Percentiles rank a stretch among this genome's conserved stretches.
These are phyloP conservation scores for Ostrea denselamellosa DNA, from an alignment of 1,140 invertebrate species.

Conservation along the genomic window DNA sequence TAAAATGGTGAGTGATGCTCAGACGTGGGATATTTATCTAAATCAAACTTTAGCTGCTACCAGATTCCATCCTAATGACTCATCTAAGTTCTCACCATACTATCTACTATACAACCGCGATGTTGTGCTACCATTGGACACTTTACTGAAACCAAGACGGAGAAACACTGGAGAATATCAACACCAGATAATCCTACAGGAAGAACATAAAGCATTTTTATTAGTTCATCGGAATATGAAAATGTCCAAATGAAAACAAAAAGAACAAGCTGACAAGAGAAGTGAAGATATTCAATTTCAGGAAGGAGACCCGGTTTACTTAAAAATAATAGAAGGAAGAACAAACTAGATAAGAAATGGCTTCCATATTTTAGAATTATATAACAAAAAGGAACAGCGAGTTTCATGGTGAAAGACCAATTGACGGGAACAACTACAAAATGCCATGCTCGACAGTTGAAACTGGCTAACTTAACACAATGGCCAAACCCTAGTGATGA, in stretches of 20 bases:
- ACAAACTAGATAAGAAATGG: conserved; percentile 45
- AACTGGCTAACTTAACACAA: conserved; percentile 33
- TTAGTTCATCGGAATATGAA: conserved; percentile 6
- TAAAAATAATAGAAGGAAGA: conserved; percentile 38
- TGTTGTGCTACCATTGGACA: conserved; percentile 43
- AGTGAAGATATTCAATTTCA: conserved; percentile 20
- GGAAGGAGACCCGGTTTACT: conserved; percentile 45
- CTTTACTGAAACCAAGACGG: conserved; percentile 43
- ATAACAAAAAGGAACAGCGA: conserved; percentile 37
- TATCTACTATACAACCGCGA: conserved; percentile 52
- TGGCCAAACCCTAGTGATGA: background rate
- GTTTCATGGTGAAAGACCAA: conserved; percentile 51
- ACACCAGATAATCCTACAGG: too few relatives aligned
- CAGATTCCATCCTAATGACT: too few relatives aligned
- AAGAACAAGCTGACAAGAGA: background rate
- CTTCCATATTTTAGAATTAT: conserved; percentile 47
- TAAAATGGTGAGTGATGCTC: background rate
- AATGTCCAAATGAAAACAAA: conserved; percentile 25
- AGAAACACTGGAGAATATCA: conserved; percentile 45
- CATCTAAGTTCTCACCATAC: conserved; percentile 41
- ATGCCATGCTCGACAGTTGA: conserved; percentile 36
- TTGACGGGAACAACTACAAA: conserved; percentile 7
- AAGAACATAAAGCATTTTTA: conserved; percentile 49
- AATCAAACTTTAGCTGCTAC: conserved; percentile 50
- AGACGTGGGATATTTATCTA: background rate